A percentile compares a stretch with the other conserved stretches of the same genome.
Evolutionary conservation across 2,113 vertebrate species (phyloP).

Genomic region (Bufo bufo): DNA sequence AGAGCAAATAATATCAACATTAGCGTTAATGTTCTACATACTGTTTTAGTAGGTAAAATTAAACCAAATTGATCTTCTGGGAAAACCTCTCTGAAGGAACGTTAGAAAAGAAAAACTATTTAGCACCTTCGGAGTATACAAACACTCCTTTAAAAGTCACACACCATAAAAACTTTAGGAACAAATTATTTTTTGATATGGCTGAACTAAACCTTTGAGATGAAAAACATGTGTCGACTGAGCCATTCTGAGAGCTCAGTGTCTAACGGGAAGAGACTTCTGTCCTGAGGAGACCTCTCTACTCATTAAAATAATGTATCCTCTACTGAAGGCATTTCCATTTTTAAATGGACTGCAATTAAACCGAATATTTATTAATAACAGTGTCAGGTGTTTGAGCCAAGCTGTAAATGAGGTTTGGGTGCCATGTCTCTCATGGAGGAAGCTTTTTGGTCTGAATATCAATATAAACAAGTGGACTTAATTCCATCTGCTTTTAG

Average conservation of each 20-base stretch:
- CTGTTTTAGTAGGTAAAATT: conserved; percentile 45
- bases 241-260: conserved; percentile 64
- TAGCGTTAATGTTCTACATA: conserved; percentile 26
- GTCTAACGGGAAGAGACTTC: conserved; percentile 66
- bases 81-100: conserved; percentile 68
- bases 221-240: conserved; percentile 74
- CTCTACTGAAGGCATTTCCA: conserved; percentile 71
- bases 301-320: conserved; percentile 78
- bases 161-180: conserved; percentile 69
- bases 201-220: conserved; percentile 74
- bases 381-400: conserved; percentile 82
- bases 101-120: conserved; percentile 70
- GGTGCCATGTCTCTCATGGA: conserved; percentile 74
- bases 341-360: conserved; percentile 77
- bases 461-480: conserved; percentile 84
- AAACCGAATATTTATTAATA: conserved; percentile 77
- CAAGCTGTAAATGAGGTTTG: conserved; percentile 74
- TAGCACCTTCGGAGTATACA: conserved; percentile 71
- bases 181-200: conserved; percentile 69
- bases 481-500: conserved; percentile 80
- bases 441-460: conserved; percentile 76
- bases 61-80: conserved; percentile 52
- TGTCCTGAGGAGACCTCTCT: conserved; percentile 71
- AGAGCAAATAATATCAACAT: conserved; percentile 19
- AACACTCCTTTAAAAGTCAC: conserved; percentile 73